Base-by-base conservation (phyloP, 2,888 invertebrate species). In the Empis livida region DNA sequence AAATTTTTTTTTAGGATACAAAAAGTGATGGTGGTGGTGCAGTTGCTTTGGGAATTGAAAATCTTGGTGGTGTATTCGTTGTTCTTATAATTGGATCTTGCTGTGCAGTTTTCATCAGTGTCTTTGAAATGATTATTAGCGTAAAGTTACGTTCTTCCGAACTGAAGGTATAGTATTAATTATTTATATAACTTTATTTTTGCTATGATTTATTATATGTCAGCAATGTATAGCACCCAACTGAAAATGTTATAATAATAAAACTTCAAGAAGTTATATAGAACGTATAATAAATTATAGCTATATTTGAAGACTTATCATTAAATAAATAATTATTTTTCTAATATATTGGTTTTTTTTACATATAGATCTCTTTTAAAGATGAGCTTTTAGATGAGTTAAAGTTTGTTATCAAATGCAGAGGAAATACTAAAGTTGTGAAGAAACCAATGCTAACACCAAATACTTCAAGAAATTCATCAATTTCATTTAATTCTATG, bases 11-110 rank as follows among this genome's bases (percentile, higher is more conserved):
- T 14, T 2, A 66, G 66, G 64, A 62, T 51, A 54, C 60, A 44
- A 53, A 55, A 51, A 57, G 57, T 49, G 68, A 65, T 45, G 56
- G 56, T 41, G 37, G 43, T 15, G 65, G 65, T 41, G 72, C 71
- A 2, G 61, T 61, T 16, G 68, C 68, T 14, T 62, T 82, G 42
- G 76, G 75, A 20, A 70, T 85, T 61, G 73, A 75, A 47, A 82
- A 84, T 62, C 73, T 80, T 3, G 76, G 75, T 32, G 79, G 80
- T 23, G 77, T 80, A 10, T 80, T 79, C 57, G 71, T 77, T 13
- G 77, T 80, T 4, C 64, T 80, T 1, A 64, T 75, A 2, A 70
- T 68, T 16, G 78, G 78, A 2, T 64, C 65, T 42, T 56, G 54
- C 20, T 52, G 62, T 37, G 65, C 68, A 2, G 46, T 67, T n/a